Conservation (phyloP, 2,113 vertebrate species). For the Alectura lathami region DNA sequence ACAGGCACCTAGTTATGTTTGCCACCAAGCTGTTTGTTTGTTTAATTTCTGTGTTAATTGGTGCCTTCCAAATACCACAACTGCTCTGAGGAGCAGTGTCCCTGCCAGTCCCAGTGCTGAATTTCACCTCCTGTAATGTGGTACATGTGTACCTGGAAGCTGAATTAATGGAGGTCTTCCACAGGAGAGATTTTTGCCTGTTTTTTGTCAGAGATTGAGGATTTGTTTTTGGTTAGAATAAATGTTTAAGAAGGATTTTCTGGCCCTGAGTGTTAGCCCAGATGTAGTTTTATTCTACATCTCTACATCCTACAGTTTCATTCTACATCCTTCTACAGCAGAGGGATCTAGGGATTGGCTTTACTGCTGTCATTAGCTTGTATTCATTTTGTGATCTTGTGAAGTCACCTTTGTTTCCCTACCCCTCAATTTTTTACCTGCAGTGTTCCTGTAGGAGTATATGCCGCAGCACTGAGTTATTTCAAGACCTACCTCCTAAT, state of each 20-base stretch:
- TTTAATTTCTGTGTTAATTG: slow-evolving; percentile 35
- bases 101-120: background rate
- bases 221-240: background rate
- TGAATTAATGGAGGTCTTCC: background rate
- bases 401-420: background rate
- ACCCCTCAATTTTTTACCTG: slow-evolving; percentile 17
- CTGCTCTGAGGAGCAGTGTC: background rate
- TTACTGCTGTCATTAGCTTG: background rate
- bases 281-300: background rate
- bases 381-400: slow-evolving; percentile 3
- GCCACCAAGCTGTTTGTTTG: slow-evolving; percentile 3
- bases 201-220: background rate
- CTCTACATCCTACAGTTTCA: background rate
- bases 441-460: background rate
- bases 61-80: slow-evolving; percentile 4
- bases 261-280: background rate
- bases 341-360: background rate
- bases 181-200: background rate
- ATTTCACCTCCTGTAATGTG: background rate
- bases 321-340: background rate
- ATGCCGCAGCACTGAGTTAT: accelerated
- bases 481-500: background rate
- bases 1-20: slow-evolving; percentile 15
- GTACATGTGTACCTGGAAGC: background rate
- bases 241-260: background rate